Evolutionary conservation across 1,140 invertebrate genomes (phyloP).

Genomic region (Nomia melanderi): DNA sequence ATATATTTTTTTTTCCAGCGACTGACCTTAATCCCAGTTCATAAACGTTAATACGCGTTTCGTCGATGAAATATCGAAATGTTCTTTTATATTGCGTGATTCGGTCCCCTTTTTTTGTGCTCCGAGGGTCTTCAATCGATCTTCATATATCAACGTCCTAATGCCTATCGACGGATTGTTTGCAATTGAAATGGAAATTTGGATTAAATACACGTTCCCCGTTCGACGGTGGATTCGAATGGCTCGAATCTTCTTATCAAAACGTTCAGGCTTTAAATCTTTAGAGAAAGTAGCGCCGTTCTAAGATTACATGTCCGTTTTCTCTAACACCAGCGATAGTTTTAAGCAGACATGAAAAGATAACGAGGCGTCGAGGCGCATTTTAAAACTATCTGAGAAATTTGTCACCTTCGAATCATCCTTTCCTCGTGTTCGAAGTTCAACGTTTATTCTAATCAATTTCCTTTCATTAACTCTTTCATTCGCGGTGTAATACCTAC

Average conservation of each 20-base stretch:
- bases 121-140: slow-evolving; percentile 17
- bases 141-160: slow-evolving; percentile 32
- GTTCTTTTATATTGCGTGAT: slow-evolving; percentile 7
- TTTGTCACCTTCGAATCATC: not conserved
- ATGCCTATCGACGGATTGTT: slow-evolving; percentile 1
- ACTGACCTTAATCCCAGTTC: not conserved
- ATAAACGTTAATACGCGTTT: slow-evolving; percentile 31
- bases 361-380: not conserved
- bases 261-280: not conserved
- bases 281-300: not conserved
- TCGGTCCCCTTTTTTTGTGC: not conserved
- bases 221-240: not conserved
- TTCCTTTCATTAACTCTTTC: not conserved
- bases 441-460: not conserved
- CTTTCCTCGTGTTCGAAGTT: not conserved
- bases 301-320: not conserved
- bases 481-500: not conserved
- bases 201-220: not conserved
- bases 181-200: slow-evolving; percentile 17
- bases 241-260: not conserved
- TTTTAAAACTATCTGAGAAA: not conserved
- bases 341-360: not conserved
- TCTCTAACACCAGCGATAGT: not conserved
- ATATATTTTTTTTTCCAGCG: not conserved
- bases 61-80: slow-evolving; percentile 37